A percentile compares a stretch with the other conserved stretches of the same genome.
Conservation (phyloP, 2,888 invertebrate species). For the Parapristionchus giblindavisi region DNA sequence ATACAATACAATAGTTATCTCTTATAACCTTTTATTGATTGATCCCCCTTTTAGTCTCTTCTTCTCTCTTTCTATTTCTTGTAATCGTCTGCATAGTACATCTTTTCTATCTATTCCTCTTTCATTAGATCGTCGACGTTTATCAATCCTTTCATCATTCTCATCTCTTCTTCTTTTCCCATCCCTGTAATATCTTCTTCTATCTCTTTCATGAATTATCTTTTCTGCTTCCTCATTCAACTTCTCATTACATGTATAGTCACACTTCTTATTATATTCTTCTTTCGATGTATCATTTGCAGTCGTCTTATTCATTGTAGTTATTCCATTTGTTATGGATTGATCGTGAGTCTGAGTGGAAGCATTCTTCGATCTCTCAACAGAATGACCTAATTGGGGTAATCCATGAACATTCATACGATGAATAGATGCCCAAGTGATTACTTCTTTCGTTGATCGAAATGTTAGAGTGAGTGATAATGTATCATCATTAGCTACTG, state of each 20-base stretch:
- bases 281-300: too few relatives aligned
- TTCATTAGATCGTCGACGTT: background rate
- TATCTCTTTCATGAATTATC: background rate
- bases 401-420: conserved; percentile 1
- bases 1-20: too few relatives aligned
- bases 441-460: background rate
- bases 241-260: conserved; percentile 4
- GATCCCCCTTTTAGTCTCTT: too few relatives aligned
- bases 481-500: background rate
- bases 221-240: background rate
- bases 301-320: background rate
- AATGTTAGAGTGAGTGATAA: background rate
- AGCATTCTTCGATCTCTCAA: too few relatives aligned
- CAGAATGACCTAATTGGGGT: too few relatives aligned
- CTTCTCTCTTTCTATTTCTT: too few relatives aligned
- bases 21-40: too few relatives aligned
- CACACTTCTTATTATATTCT: too few relatives aligned
- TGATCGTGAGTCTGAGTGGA: background rate
- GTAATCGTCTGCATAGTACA: too few relatives aligned
- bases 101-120: too few relatives aligned
- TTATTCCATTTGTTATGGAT: background rate
- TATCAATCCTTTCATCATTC: background rate
- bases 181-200: background rate
- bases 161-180: background rate
- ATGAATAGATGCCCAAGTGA: background rate